These are phyloP conservation scores for Chondrilla cf. caribensis DNA, from an alignment of 37 sponge, comb jelly and placozoan genomes.

Conservation along the genomic window DNA sequence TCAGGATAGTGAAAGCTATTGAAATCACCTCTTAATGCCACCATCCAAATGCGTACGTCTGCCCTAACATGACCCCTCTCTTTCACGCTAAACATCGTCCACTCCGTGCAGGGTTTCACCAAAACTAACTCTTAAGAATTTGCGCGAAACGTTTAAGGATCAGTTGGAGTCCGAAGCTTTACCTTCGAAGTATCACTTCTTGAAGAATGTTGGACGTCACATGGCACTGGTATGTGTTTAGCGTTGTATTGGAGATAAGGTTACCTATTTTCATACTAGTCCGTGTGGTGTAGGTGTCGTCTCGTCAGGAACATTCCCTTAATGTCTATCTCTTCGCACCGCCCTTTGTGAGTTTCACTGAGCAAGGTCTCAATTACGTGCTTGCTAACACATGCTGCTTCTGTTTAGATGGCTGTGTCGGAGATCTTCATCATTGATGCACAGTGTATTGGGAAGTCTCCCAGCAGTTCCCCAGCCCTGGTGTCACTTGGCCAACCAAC, in stretches of 20 bases:
- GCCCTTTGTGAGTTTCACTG: conserved; percentile 34
- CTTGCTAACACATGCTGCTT: neutral
- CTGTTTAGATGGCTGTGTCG: conserved; percentile 26
- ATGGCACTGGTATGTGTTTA: conserved; percentile 37
- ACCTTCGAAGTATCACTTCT: conserved; percentile 37
- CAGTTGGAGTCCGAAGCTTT: conserved; percentile 43
- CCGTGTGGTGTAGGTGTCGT: conserved; percentile 30
- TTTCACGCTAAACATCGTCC: neutral
- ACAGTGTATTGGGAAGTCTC: neutral
- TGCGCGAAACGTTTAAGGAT: conserved; percentile 5
- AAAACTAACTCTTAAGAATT: conserved; percentile 12
- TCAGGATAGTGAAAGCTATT: too few species aligned
- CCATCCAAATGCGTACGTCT: too few species aligned
- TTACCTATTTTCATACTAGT: neutral
- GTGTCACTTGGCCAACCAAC: neutral
- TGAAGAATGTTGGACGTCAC: conserved; percentile 47
- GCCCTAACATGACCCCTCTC: too few species aligned
- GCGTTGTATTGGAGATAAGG: neutral
- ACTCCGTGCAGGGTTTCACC: conserved; percentile 25
- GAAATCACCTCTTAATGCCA: too few species aligned
- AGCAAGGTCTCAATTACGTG: neutral
- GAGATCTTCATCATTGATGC: conserved; percentile 54
- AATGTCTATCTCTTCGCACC: conserved; percentile 37
- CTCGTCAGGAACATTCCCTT: conserved; percentile 41
- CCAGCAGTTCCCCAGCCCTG: neutral